Base-by-base conservation (phyloP, 37 sponge, comb jelly and placozoan species). In the Aplysina aerophoba region DNA sequence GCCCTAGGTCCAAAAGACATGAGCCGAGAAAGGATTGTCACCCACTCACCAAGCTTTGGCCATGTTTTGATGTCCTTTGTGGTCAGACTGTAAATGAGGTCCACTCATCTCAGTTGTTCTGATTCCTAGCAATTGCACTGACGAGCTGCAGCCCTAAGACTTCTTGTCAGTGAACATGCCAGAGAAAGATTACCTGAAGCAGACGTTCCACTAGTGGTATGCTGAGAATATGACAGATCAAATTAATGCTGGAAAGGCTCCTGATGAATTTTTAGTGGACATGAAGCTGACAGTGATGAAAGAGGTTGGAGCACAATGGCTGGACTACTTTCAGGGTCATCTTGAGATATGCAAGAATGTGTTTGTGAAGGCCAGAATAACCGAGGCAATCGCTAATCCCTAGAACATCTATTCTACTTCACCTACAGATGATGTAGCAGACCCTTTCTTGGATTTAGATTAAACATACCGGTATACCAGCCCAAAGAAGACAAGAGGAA, bases 1-100 rank as follows among this genome's bases (percentile, higher is more conserved):
- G 17, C 15, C 19, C 59, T 58, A 58, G 15, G 59, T 58, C 59
- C 59, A 58, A 19, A 58, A 58, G 59, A 58, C 59, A 58, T 58
- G 59, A 58, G 59, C 59, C 19, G 59, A 58, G 59, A 58, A 58
- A 19, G 59, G 19, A 58, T 58, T 58, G 59, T 58, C 59, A 58
- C 59, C 59, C 59, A 58, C 59, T 58, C 59, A 58, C 59, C 59
- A 58, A 58, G 59, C 59, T 58, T 58, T 58, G 59, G 59, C 59
- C 15, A 58, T 58, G 17, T n/a, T 58, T 58, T 58, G 59, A 58
- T 58, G 59, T 58, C 19, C 19, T 58, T 58, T 19, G 19, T 58
- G 59, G 59, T 58, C 59, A 58, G 59, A 58, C 59, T 19, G 19
- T 58, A 58, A 19, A 58, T 58, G 59, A 58, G 59, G 59, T 19